Base-by-base conservation (phyloP, 2,113 vertebrate species). In the Cyanoliseus patagonus region DNA sequence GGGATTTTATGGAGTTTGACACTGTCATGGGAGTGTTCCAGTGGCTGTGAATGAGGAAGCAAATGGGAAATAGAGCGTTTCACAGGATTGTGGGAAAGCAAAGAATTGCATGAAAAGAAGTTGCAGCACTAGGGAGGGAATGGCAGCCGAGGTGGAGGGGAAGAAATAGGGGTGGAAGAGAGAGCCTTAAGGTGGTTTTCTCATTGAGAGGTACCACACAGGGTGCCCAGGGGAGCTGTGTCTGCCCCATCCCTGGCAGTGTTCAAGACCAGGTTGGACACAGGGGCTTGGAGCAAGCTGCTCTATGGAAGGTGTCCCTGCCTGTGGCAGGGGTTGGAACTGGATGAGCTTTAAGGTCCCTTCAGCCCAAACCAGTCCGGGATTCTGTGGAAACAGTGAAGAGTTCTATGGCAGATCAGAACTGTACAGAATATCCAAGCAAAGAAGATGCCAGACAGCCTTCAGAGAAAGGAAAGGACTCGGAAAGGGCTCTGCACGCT, bases 401-500 rank as follows among this genome's bases (percentile, higher is more conserved):
- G 7, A 30, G 3, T 9, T 4, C 59, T 4, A 2, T 9, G 24
- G 14, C 19, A 37, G n/a, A 37, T 28, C 51, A 69, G 59, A 76
- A 12, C 28, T 5, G 44, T 66, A n/a, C 44, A 22, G 44, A 51
- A 53, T 1, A 44, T 6, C 41, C 30, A 4, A 49, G 35, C 35
- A 7, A 49, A 37, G 35, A 35, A 5, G 51, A 51, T n/a, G 16
- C 55, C n/a, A 18, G 47, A 7, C 23, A 41, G 51, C 62, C 42
- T 30, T 11, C 37, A 8, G 27, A 27, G 68, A 7, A 31, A 57
- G 28, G 1, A 0, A 19, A 59, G 14, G 68, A 3, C 11, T 37
- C 9, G 4, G 31, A 3, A 16, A 2, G 24, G 35, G 22, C 7
- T 24, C 39, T 24, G 73, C 3, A 0, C 9, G 13, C 14, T 3